A percentile compares a stretch with the other conserved stretches of the same genome.
Evolutionary conservation across 2,113 vertebrate genomes (phyloP).

Genomic region (Choloepus hoffmanni): DNA sequence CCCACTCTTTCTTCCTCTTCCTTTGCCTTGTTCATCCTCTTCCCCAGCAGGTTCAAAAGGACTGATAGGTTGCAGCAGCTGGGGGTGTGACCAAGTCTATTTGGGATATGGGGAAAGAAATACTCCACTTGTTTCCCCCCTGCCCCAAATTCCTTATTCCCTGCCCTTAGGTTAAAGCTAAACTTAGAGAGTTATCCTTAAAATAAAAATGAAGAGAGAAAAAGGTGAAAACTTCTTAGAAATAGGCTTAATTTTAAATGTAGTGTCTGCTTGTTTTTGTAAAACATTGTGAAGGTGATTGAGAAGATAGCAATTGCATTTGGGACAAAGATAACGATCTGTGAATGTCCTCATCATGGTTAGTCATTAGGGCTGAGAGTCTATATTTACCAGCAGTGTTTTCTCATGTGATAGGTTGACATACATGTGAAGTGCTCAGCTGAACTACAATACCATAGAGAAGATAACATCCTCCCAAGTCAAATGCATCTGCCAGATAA

Average conservation of each 20-base stretch:
- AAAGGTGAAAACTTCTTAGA: neutral
- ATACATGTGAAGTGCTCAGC: neutral
- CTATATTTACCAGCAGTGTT: neutral
- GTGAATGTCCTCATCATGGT: too few relatives aligned
- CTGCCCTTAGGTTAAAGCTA: neutral
- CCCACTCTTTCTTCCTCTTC: neutral
- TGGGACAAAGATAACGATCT: neutral
- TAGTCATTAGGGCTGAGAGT: neutral
- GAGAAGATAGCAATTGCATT: neutral
- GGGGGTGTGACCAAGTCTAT: neutral
- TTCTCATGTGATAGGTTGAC: neutral
- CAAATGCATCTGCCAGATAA: neutral
- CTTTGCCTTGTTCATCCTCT: neutral
- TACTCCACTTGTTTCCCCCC: neutral
- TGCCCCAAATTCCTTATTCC: neutral
- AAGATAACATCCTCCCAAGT: neutral
- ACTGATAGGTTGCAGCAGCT: neutral
- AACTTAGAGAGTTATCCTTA: neutral
- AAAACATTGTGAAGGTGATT: neutral
- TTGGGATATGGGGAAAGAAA: neutral
- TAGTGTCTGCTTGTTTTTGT: neutral
- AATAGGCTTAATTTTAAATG: neutral
- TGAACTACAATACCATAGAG: neutral
- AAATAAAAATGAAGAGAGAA: neutral
- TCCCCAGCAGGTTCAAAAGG: too few relatives aligned